phyloP scores from a whole-genome alignment of 2,797 vertebrate species.

The Spinibarbus caldwelli region DNA sequence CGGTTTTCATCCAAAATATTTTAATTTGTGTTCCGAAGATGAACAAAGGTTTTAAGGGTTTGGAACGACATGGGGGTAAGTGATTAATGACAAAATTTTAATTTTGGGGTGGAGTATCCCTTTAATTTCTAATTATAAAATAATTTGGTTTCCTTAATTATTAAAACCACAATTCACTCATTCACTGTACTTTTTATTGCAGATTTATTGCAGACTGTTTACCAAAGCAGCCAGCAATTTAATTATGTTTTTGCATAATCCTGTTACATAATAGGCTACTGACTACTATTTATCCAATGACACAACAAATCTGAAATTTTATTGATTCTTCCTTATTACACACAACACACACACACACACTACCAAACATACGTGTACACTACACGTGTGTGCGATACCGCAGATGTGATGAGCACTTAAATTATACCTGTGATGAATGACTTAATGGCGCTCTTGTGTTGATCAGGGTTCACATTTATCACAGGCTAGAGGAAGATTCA shows the following conservation, averaged over 20 bases:
- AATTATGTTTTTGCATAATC: not conserved
- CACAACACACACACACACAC: constrained; percentile 44
- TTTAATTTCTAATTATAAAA: not conserved
- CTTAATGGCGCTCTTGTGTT: constrained; percentile 86
- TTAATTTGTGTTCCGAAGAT: too few relatives aligned
- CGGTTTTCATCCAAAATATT: too few relatives aligned
- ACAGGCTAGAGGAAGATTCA: constrained; percentile 58
- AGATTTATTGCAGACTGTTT: constrained; percentile 1
- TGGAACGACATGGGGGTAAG: too few relatives aligned
- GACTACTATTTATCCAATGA: not conserved
- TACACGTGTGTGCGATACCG: constrained; percentile 77
- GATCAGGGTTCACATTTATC: constrained; percentile 79
- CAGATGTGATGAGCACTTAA: constrained; percentile 93
- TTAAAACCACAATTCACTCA: not conserved
- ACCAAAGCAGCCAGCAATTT: not conserved
- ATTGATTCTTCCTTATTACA: constrained; percentile 9
- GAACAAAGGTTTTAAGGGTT: too few relatives aligned
- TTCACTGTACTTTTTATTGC: not conserved
- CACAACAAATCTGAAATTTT: not conserved
- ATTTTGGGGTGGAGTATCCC: too few relatives aligned
- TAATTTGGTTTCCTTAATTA: not conserved
- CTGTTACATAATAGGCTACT: not conserved
- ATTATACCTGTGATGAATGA: constrained; percentile 94
- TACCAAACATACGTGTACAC: constrained; percentile 18
- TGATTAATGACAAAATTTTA: too few relatives aligned